Evolutionary conservation across 2,797 vertebrate genomes (phyloP).

Genomic region (Kryptopterus vitreolus): DNA sequence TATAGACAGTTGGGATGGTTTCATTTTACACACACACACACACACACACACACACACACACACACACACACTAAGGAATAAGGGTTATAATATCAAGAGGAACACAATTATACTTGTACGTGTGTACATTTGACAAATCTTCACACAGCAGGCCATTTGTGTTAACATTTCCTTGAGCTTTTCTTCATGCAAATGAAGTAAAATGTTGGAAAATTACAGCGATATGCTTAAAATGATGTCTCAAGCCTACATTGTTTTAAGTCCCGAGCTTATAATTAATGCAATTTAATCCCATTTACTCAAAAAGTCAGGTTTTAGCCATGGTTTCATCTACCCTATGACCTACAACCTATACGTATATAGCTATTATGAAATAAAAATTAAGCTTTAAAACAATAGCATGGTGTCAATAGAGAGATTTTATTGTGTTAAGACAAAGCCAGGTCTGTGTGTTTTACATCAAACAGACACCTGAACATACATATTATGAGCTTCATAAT

Average conservation of each 20-base stretch:
- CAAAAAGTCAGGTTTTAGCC: neutral
- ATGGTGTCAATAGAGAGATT: neutral
- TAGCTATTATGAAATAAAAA: neutral
- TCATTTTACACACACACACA: constrained; percentile 38
- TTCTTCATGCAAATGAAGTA: neutral
- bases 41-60: constrained; percentile 7
- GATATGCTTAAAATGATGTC: too few relatives aligned
- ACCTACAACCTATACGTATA: neutral
- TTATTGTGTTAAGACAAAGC: neutral
- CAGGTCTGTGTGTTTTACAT: neutral
- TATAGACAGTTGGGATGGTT: constrained; percentile 44
- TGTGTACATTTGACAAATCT: neutral
- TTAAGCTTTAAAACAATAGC: neutral
- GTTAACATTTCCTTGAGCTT: neutral
- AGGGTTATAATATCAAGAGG: neutral
- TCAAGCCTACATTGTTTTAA: too few relatives aligned
- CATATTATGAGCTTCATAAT: too few relatives aligned
- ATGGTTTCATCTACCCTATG: neutral
- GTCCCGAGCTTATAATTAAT: too few relatives aligned
- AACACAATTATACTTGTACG: neutral
- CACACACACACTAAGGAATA: neutral
- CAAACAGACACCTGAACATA: too few relatives aligned
- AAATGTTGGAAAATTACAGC: too few relatives aligned
- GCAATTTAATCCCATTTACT: neutral
- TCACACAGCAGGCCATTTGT: neutral